Base-by-base conservation (phyloP, 2,888 invertebrate genomes). In the Meta bourneti region DNA sequence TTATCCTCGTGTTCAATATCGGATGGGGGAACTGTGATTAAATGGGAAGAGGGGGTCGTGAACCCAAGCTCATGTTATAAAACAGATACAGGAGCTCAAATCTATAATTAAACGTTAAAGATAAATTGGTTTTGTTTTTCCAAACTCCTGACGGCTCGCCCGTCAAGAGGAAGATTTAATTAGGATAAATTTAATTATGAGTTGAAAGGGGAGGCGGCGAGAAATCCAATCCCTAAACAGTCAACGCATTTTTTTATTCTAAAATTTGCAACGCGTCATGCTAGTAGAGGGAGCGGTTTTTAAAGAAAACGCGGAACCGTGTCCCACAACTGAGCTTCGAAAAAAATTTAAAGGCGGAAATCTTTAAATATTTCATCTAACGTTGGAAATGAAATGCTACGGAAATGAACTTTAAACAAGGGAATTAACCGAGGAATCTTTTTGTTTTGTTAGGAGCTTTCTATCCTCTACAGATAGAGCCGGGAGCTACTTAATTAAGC, bases 151-250 rank as follows among this genome's bases (percentile, higher is more conserved):
- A 74, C 20, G 11, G 48, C 49, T 11, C 70, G n/a, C 49, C 51
- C 52, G 77, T 89, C 89, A 89, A 75, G 20, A 61, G 71, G 77
- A 70, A 89, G 81, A 89, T 89, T 89, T 89, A 89, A 89, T 89
- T 89, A 89, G 89, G 89, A 89, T 89, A 89, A 89, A 89, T 89
- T 89, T 89, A 82, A 89, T 89, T 89, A 82, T 69, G 89, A 89
- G 74, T 51, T 34, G 48, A 78, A 52, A 79, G 51, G 79, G 61
- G 79, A 79, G 8, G 70, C 16, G 77, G 20, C 34, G 34, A 49
- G 69, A 70, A 75, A 86, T 20, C 34, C 72, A 72, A 87, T 87
- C 79, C 52, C 48, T 34, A 69, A 83, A 72, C 13, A 72, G 20
- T 54, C 61, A 20, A 2, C 61, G 19, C 80, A 54, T 49, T 86